Evolutionary conservation across 2,113 vertebrate species (phyloP), one percentile per base, ranked within the genome.

Genomic region (Oreochromis niloticus): DNA sequence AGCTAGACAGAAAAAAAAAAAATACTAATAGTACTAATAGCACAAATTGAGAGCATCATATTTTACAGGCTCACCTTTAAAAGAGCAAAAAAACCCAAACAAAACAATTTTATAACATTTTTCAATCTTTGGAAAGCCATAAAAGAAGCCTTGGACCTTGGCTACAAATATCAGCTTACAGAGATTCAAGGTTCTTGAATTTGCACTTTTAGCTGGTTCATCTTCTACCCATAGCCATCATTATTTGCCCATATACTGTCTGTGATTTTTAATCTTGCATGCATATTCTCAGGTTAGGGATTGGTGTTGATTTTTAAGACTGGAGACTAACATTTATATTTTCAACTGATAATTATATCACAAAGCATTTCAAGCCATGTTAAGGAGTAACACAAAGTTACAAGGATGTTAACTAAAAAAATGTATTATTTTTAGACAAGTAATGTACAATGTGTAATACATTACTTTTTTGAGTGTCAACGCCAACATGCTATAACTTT

Each of bases 1-100:
- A 90, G 93, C 97, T 98, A 87, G 4, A 81, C 36, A 61, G n/a
- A 16, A 27, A 86, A 22, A 46, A 46, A 2, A 36, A 0, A 78
- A 0, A 50, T 8, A 30, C 5, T 22, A 55, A n/a, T 54, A 9
- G 9, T 10, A 10, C 3, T 30, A 75, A 75, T 11, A 30, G 6
- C 22, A 27, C 24, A 48, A 5, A 75, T 11, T 3, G 16, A 50
- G 6, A 30, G 43, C 3, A 75, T 27, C 41, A 3, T 5, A 75
- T 50, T 50, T 75, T 50, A 30, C 0, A 12, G 24, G 3, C 68
- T 34, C 59, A 61, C 2, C 30, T 52, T 16, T 59, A 19, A 30
- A 9, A 22, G 27, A 27, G 27, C 27, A 27, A 27, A 27, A 27
- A 43, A 6, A 12, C 13, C 14, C 52, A 12, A 0, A 6, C 9